These are phyloP conservation scores for Papilio xuthus DNA, from an alignment of 1,140 invertebrate species.

Conservation along the genomic window DNA sequence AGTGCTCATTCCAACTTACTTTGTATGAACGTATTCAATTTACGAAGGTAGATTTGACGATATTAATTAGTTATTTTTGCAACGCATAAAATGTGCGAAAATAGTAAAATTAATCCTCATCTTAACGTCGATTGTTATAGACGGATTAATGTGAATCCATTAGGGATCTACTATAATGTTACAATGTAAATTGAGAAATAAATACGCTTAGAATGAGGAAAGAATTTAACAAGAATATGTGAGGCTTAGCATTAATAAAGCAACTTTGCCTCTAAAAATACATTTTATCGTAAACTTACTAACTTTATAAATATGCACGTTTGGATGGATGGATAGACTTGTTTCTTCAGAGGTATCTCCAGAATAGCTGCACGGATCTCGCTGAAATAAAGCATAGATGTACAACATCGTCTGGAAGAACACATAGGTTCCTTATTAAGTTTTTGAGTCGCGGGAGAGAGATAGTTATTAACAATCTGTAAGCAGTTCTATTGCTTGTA, in stretches of 20 bases:
- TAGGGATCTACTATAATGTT: conserved; percentile 19
- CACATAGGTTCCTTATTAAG: too few relatives aligned
- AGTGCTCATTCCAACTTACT: conserved; percentile 38
- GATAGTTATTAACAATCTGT: too few relatives aligned
- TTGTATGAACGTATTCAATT: conserved; percentile 36
- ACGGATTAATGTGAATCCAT: conserved; percentile 21
- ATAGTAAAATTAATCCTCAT: conserved; percentile 32
- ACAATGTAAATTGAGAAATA: conserved; percentile 11
- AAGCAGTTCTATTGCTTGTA: too few relatives aligned
- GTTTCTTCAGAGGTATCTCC: too few relatives aligned
- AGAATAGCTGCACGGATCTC: too few relatives aligned
- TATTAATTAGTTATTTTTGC: conserved; percentile 38
- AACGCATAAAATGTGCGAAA: conserved; percentile 34
- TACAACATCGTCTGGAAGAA: too few relatives aligned
- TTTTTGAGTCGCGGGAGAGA: too few relatives aligned
- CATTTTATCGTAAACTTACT: not conserved
- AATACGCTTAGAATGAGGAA: not conserved
- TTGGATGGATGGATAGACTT: too few relatives aligned
- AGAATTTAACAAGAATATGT: not conserved
- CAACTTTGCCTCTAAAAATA: not conserved
- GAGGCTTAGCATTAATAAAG: not conserved
- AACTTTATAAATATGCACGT: too few relatives aligned
- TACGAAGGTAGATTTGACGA: conserved; percentile 18
- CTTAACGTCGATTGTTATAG: conserved; percentile 17
- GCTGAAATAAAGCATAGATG: too few relatives aligned